Conservation (phyloP, 1,140 invertebrate genomes). For the Campodea augens region DNA sequence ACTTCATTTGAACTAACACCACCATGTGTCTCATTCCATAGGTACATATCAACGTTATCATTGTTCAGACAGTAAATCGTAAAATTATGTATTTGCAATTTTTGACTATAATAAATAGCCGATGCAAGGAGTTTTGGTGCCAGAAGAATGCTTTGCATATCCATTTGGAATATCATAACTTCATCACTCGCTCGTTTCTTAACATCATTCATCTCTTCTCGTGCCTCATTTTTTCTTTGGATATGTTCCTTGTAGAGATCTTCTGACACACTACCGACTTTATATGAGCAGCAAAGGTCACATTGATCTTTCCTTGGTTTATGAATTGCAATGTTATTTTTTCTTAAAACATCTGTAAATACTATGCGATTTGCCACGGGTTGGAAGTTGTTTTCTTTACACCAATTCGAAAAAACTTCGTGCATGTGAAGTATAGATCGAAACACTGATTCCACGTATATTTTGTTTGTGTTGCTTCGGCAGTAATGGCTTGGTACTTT, state of each 20-base stretch:
- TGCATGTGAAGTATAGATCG: neutral
- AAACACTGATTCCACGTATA: neutral
- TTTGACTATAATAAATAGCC: neutral
- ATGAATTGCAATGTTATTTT: neutral
- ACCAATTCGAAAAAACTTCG: neutral
- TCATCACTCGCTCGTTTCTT: neutral
- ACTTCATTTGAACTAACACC: neutral
- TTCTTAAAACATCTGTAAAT: neutral
- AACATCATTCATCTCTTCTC: neutral
- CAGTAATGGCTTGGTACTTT: neutral
- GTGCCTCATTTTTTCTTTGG: neutral
- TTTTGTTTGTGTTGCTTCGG: neutral
- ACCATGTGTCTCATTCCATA: neutral
- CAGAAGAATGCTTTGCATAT: neutral
- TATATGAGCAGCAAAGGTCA: neutral
- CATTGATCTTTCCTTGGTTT: neutral
- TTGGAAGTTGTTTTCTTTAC: neutral
- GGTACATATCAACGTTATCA: no score
- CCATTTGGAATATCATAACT: neutral
- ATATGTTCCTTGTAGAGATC: neutral
- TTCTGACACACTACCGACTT: neutral
- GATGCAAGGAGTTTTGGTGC: neutral
- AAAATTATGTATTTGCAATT: neutral
- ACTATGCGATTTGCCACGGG: neutral
- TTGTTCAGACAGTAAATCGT: neutral